These are phyloP conservation scores for Crossocerus cetratus DNA, from an alignment of 2,888 invertebrate genomes.

Conservation along the genomic window DNA sequence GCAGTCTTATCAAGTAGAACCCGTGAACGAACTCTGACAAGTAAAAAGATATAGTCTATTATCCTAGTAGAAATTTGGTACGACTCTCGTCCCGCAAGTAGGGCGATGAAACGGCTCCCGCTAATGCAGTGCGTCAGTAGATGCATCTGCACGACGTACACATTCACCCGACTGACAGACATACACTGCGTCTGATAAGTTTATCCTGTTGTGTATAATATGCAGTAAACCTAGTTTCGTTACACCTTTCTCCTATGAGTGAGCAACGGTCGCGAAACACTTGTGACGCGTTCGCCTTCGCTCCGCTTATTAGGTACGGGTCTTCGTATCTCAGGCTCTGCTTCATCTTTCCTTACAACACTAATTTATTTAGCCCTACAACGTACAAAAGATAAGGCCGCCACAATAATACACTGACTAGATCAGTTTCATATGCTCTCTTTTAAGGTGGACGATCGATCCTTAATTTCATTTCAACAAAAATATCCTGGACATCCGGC, in stretches of 20 bases:
- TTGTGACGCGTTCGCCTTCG: neutral
- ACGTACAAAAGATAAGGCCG: constrained; percentile 77
- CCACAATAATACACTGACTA: constrained; percentile 77
- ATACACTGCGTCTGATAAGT: neutral
- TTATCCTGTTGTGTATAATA: neutral
- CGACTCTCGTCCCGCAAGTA: constrained; percentile 60
- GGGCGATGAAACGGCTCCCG: constrained; percentile 52
- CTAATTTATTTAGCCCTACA: constrained; percentile 61
- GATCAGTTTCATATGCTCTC: constrained; percentile 68
- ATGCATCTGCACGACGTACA: constrained; percentile 2
- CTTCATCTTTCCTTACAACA: constrained; percentile 47
- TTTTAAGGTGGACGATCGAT: constrained; percentile 39
- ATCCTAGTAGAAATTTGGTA: constrained; percentile 67
- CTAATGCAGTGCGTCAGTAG: constrained; percentile 1
- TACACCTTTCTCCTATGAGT: constrained; percentile 27
- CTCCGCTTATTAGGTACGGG: neutral
- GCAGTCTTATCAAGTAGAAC: constrained; percentile 73
- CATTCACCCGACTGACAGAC: neutral
- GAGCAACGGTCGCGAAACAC: constrained; percentile 14
- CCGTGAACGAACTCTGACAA: constrained; percentile 63
- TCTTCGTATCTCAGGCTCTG: constrained; percentile 16
- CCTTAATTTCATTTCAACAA: constrained; percentile 50
- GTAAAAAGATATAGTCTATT: constrained; percentile 58
- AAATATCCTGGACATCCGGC: constrained; percentile 60
- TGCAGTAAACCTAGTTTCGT: neutral